A percentile compares a stretch with the other conserved stretches of the same genome.
Evolutionary conservation across 2,113 vertebrate species (phyloP).

Genomic region (Anthoscopus minutus): DNA sequence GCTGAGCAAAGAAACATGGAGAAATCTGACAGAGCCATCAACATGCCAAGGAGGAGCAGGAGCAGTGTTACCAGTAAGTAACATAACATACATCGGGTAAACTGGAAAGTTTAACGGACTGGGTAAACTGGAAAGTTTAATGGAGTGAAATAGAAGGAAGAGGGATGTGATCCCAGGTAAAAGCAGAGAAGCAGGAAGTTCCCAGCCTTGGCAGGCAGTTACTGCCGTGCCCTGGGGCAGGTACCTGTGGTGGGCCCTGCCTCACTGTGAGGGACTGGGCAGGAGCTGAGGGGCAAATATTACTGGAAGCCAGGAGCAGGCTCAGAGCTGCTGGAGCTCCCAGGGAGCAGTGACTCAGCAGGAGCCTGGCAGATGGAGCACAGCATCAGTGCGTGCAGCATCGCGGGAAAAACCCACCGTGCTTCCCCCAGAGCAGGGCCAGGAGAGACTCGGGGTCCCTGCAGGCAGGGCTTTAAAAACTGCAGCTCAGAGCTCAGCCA

Average conservation of each 20-base stretch:
- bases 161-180: neutral
- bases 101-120: neutral
- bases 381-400: rapidly evolving
- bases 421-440: neutral
- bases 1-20: neutral
- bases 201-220: neutral
- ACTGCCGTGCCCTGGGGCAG: neutral
- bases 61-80: neutral
- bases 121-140: neutral
- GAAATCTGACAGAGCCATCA: neutral
- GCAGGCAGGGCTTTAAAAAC: neutral
- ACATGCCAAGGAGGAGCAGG: neutral
- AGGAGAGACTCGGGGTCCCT: neutral
- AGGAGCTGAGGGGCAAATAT: neutral
- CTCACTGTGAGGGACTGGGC: rapidly evolving
- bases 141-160: neutral
- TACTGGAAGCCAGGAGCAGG: neutral
- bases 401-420: rapidly evolving
- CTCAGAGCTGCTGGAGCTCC: neutral
- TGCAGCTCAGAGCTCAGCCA: neutral
- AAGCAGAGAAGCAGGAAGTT: neutral
- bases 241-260: neutral
- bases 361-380: neutral
- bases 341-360: neutral
- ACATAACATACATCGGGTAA: no score